Base-by-base conservation (phyloP, 2,113 vertebrate species). In the Eubucco bourcierii region DNA sequence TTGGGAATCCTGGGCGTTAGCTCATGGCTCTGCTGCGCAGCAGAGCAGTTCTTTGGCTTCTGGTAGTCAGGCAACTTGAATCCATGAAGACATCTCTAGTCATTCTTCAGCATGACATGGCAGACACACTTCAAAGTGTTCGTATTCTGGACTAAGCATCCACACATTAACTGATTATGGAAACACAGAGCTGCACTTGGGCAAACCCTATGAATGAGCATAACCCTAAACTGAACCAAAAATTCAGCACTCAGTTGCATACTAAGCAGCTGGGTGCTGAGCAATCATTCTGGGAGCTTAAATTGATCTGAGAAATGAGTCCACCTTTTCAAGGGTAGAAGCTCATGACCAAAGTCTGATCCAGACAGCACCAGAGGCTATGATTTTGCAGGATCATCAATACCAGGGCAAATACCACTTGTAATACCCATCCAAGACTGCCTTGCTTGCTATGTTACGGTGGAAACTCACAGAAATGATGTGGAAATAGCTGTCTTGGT, bases 21-120 rank as follows among this genome's bases (percentile, higher is more conserved):
- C 25, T 77, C 31, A 9, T 0, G 0, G 44, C 44, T 66, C 46
- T 65, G 61, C n/a, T 52, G 34, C 0, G 0, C 4, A 13, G 25
- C 28, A 37, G 28, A 80, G 50, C 33, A 44, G 58, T 19, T 34
- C 25, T 59, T 65, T 53, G 39, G 46, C 41, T 82, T 55, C 63
- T 92, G 66, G 21, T 16, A 63, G 28, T 24, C 29, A 7, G 28
- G 46, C 65, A 89, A 24, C 23, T 12, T 1, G 1, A 50, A 79
- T 23, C 7, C 47, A 7, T 12, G 37, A 52, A 79, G 33, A 34
- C 23, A 28, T 20, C 41, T 58, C 53, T 86, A 2, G 11, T n/a
- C 11, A 1, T 31, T 61, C 4, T 4, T 77, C 39, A 74, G 39
- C 52, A 10, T 21, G 33, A 55, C 6, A 7, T 7, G 21, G 46